Conservation (phyloP, 2,113 vertebrate species). For the Amphiprion ocellaris region DNA sequence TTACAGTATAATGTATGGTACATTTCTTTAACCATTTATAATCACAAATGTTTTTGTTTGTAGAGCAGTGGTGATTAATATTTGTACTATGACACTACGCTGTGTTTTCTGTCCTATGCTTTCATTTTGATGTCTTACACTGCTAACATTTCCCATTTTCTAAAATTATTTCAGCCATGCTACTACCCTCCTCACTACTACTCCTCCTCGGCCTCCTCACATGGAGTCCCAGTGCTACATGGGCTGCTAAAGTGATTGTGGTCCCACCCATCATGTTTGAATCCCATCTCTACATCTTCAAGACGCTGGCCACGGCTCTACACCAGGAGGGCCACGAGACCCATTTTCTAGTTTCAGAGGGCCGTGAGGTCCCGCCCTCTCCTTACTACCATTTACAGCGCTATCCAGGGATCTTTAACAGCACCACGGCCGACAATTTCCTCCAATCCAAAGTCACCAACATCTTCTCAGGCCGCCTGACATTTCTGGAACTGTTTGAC, state of each 20-base stretch:
- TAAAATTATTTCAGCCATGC: slow-evolving; percentile 88
- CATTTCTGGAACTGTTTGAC: slow-evolving; percentile 95
- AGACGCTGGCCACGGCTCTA: slow-evolving; percentile 94
- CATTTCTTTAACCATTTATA: no score
- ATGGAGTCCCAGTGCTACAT: slow-evolving; percentile 78
- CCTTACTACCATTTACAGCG: slow-evolving; percentile 92
- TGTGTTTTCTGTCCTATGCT: background rate
- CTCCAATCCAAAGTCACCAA: slow-evolving; percentile 97
- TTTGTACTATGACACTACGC: background rate
- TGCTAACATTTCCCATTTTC: slow-evolving; percentile 45
- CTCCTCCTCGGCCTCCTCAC: slow-evolving; percentile 66
- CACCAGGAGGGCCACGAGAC: slow-evolving; percentile 93
- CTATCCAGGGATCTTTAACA: slow-evolving; percentile 98
- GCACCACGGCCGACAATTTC: slow-evolving; percentile 93
- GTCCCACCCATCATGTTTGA: slow-evolving; percentile 99
- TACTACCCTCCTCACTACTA: slow-evolving; percentile 83
- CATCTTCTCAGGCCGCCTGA: slow-evolving; percentile 96
- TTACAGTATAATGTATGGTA: background rate
- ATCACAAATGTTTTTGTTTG: background rate
- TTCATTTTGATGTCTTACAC: background rate
- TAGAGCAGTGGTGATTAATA: background rate
- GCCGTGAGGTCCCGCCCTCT: slow-evolving; percentile 90
- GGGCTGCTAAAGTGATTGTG: slow-evolving; percentile 95
- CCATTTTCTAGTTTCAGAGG: slow-evolving; percentile 95
- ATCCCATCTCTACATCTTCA: slow-evolving; percentile 99